Percentiles rank a stretch among this genome's conserved stretches.
Conservation (phyloP, 2,797 vertebrate species). For the Zalophus californianus region DNA sequence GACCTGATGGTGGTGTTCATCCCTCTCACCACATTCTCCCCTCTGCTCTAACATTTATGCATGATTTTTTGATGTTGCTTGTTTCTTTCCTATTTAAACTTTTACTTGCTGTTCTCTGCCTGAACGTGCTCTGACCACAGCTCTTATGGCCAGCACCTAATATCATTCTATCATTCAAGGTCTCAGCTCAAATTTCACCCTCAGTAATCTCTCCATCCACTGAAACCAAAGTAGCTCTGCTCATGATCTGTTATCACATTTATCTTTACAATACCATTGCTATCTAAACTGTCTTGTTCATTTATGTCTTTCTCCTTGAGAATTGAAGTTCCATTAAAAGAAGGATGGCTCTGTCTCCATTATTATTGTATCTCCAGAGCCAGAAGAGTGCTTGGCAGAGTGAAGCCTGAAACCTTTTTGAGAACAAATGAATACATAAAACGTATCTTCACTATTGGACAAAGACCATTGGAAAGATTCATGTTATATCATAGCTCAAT, state of each 20-base stretch:
- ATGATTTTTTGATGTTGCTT: background rate
- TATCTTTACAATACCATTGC: background rate
- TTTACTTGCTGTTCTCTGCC: background rate
- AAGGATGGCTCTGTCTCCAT: background rate
- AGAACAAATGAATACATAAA: background rate
- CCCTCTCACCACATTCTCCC: background rate
- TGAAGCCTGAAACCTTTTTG: background rate
- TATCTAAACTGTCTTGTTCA: background rate
- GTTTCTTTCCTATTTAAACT: background rate
- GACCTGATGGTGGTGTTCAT: background rate
- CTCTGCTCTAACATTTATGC: background rate
- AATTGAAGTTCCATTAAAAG: background rate
- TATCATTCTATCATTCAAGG: background rate
- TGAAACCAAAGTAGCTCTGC: background rate
- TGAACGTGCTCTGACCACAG: background rate
- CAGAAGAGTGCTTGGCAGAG: background rate
- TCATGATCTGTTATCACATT: background rate
- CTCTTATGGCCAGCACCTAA: background rate
- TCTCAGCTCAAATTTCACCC: slow-evolving; percentile 18
- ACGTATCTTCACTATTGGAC: background rate
- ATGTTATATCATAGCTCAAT: background rate
- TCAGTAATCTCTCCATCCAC: background rate
- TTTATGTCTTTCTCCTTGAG: background rate
- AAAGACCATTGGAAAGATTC: background rate
- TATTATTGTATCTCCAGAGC: background rate